Evolutionary conservation across 2,888 invertebrate species (phyloP), one percentile per base, ranked within the genome.

Genomic region (Cantharis rufa): DNA sequence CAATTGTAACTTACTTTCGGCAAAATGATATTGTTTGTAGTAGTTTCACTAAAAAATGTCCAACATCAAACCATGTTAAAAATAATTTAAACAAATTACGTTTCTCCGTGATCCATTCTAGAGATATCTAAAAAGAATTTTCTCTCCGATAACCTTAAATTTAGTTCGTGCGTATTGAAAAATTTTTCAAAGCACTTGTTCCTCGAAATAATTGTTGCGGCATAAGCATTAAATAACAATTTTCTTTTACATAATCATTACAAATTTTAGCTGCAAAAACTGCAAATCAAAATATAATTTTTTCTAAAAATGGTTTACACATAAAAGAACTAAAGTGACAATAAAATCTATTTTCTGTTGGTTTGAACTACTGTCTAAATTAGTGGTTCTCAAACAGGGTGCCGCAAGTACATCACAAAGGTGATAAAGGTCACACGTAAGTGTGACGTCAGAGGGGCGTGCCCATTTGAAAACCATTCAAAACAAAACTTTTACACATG

Each of bases 1-100:
- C 94, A 94, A 84, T 92, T 92, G 82, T 91, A 92, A 13, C 69
- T 28, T 69, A 71, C 74, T 71, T 76, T 78, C 2, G 70, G 72
- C 21, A 78, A 62, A 21, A 72, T 48, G 18, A 15, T 16, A 16
- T 69, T 66, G 10, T 18, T 73, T 61, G 68, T 73, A 63, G 32
- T 73, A 10, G 70, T 72, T 28, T 78, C 78, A 4, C 78, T 78
- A 21, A 61, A 78, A 71, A 66, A 18, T 21, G n/a, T 2, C 10
- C n/a, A 66, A 15, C 0, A 5, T 18, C 11, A 66, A 4, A 32
- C 13, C 1, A 48, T 1, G 1, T 48, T 0, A 1, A 48, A 7
- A 1, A 7, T 48, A n/a, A 11, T 10, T n/a, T 13, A 28, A 64
- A 73, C 18, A 18, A 72, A 69, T 70, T 73, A 77, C 77, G 70